phyloP scores from a whole-genome alignment of 2,113 vertebrate species.

The Mastomys coucha region DNA sequence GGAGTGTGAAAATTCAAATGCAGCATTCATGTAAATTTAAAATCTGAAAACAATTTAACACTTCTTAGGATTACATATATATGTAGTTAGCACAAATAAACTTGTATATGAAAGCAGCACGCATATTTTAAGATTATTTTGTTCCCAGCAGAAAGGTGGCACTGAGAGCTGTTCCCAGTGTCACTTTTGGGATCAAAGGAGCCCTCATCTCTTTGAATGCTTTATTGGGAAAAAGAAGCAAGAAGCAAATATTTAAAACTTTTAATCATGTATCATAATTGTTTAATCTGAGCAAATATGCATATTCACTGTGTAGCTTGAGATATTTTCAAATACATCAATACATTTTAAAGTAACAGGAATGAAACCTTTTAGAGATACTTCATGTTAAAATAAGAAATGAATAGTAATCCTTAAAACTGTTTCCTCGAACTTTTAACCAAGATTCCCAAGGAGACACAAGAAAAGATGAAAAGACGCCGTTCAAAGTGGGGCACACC shows the following conservation, averaged over 20 bases:
- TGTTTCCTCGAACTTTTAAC: neutral
- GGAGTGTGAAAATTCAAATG: constrained; percentile 1
- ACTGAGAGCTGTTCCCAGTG: neutral
- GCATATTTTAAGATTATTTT: neutral
- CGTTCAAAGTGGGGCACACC: neutral
- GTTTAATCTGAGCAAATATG: neutral
- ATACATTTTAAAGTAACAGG: neutral
- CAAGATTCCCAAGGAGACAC: neutral
- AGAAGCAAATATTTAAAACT: neutral
- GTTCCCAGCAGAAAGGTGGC: neutral
- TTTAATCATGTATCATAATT: constrained; percentile 2
- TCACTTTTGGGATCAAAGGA: neutral
- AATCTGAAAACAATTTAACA: neutral
- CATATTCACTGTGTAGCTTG: too few species aligned
- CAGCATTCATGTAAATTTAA: neutral
- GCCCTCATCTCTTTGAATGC: neutral
- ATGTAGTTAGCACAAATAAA: neutral
- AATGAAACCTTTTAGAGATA: neutral
- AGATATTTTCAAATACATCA: too few species aligned
- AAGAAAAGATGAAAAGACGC: constrained; percentile 11
- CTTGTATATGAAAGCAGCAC: neutral
- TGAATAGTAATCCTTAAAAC: neutral
- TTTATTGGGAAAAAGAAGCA: neutral
- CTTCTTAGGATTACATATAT: neutral
- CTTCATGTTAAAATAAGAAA: neutral